A percentile compares a stretch with the other conserved stretches of the same genome.
Evolutionary conservation across 2,888 invertebrate genomes (phyloP).

Genomic region (Petrophora chlorosata): DNA sequence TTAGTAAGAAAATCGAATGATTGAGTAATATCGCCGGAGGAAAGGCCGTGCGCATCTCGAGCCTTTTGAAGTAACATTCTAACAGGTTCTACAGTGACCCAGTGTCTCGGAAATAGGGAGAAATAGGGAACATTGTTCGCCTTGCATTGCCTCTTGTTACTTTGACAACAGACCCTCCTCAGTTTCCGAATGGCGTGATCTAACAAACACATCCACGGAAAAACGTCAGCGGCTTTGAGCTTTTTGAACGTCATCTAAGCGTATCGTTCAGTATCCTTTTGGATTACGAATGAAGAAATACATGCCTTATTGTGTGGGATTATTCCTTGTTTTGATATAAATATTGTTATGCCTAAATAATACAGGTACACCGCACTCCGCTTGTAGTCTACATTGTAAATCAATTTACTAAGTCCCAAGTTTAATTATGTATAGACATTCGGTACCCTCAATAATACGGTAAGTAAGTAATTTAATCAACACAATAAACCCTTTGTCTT

Average conservation of each 20-base stretch:
- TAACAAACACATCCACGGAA: slow-evolving; percentile 62
- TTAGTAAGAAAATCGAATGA: slow-evolving; percentile 28
- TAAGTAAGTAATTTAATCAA: too few relatives aligned
- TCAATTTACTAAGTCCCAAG: too few relatives aligned
- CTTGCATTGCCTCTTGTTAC: slow-evolving; percentile 73
- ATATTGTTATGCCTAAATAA: too few relatives aligned
- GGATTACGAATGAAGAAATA: slow-evolving; percentile 7
- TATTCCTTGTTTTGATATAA: too few relatives aligned
- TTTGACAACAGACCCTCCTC: slow-evolving; percentile 71
- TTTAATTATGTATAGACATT: too few relatives aligned
- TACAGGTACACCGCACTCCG: too few relatives aligned
- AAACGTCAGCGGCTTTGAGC: slow-evolving; percentile 49
- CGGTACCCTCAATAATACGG: too few relatives aligned
- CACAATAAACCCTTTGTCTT: too few relatives aligned
- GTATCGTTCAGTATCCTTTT: slow-evolving; percentile 40
- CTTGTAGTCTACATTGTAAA: too few relatives aligned
- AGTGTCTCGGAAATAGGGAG: slow-evolving; percentile 61
- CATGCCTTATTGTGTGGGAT: too few relatives aligned
- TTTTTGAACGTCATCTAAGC: slow-evolving; percentile 42
- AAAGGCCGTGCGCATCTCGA: slow-evolving; percentile 29
- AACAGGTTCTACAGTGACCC: slow-evolving; percentile 50
- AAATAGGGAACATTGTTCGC: slow-evolving; percentile 56
- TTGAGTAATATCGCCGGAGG: slow-evolving; percentile 32
- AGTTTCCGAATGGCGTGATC: slow-evolving; percentile 55
- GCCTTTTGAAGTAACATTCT: slow-evolving; percentile 47